These are phyloP conservation scores for Fistularia tabacaria DNA, from an alignment of 2,797 vertebrate genomes.

Conservation along the genomic window DNA sequence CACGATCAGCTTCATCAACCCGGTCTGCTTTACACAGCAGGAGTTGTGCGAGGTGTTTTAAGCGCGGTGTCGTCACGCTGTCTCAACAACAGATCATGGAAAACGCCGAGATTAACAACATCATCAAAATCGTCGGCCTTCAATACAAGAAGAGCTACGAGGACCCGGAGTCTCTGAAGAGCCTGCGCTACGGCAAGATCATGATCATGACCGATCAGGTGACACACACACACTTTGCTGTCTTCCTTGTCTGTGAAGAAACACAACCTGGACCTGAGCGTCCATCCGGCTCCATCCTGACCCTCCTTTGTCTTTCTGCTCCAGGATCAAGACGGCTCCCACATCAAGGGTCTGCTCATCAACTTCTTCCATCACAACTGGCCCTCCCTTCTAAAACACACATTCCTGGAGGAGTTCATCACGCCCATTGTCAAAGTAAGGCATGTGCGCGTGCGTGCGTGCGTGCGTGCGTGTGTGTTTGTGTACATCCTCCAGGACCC, in stretches of 20 bases:
- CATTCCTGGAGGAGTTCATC: slow-evolving; percentile 97
- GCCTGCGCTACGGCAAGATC: slow-evolving; percentile 91
- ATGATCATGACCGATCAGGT: slow-evolving; percentile 99
- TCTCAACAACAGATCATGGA: slow-evolving; percentile 87
- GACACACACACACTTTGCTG: slow-evolving; percentile 2
- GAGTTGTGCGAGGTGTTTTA: too few species aligned
- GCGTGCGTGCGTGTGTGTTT: too few species aligned
- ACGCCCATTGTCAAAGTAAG: slow-evolving; percentile 96
- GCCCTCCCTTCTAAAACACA: slow-evolving; percentile 92
- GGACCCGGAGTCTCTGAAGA: slow-evolving; percentile 88
- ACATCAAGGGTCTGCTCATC: slow-evolving; percentile 97
- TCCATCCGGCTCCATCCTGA: background rate
- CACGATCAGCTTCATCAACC: too few species aligned
- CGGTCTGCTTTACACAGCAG: too few species aligned
- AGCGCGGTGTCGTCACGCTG: background rate
- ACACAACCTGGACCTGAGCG: background rate
- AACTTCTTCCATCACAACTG: slow-evolving; percentile 99
- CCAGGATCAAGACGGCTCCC: slow-evolving; percentile 97
- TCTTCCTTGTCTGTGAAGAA: background rate
- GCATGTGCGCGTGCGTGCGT: too few species aligned
- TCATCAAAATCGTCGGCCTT: slow-evolving; percentile 97
- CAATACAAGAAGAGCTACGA: slow-evolving; percentile 96
- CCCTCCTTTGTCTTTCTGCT: slow-evolving; percentile 1
- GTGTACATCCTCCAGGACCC: too few species aligned
- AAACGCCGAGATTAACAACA: slow-evolving; percentile 96